phyloP scores from a whole-genome alignment of 2,113 vertebrate genomes.

The Ailurus styani region DNA sequence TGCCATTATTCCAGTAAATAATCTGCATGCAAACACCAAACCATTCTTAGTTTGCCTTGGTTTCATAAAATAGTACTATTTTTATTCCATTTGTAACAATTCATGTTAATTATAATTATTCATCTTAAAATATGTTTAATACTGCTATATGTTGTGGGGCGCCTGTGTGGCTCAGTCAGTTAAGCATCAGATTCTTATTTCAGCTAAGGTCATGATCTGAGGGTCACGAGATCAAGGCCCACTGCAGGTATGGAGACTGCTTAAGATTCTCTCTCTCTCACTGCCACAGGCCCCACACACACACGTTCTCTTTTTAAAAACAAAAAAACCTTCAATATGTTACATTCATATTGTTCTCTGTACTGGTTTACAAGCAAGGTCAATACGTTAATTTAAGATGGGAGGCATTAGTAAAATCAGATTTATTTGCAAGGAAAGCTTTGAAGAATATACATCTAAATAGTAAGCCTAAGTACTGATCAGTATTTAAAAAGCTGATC shows the following conservation, averaged over 20 bases:
- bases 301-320: background rate
- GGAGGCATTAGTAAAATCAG: background rate
- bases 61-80: background rate
- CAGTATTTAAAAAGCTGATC: background rate
- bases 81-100: background rate
- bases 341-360: background rate
- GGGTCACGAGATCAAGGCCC: background rate
- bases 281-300: too few species aligned
- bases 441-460: background rate
- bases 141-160: background rate
- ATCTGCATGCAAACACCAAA: background rate
- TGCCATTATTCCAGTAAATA: background rate
- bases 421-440: background rate
- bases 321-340: background rate
- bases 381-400: background rate
- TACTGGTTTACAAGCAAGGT: background rate
- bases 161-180: background rate
- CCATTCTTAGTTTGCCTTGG: background rate
- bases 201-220: background rate
- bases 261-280: background rate
- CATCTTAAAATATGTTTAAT: background rate
- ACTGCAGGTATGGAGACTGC: background rate
- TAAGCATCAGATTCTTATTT: background rate
- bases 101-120: background rate
- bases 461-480: background rate